Evolutionary conservation across 2,888 invertebrate genomes (phyloP), one percentile per base, ranked within the genome.

Genomic region (Ommatoiulus sabulosus): DNA sequence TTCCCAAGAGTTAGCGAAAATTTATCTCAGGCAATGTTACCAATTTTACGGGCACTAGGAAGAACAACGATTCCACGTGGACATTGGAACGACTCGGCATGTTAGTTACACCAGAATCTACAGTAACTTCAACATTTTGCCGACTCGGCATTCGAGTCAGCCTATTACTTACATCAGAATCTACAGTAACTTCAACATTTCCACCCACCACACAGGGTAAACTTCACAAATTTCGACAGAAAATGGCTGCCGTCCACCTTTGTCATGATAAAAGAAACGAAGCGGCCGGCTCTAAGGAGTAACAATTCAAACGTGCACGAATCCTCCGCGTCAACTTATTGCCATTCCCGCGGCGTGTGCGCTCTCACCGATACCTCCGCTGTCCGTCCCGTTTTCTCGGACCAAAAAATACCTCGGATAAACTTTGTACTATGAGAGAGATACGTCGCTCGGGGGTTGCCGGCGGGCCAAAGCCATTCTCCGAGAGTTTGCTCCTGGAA

Each of bases 361-460:
- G 63, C 63, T 20, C 63, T 63, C 63, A 8, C n/a, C 63, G 63
- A 20, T n/a, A 5, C 12, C 15, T 52, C 52, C 20, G 6, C 63
- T 12, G n/a, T 63, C 52, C 63, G 63, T 35, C 35, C 35, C 63
- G 20, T 52, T 12, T 80, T 12, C 35, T 24, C 35, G 35, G 15
- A 15, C 24, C 35, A 15, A 43, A 43, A 35, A 35, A 35, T 35
- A 35, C 80, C 80, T 80, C 80, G 80, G 12, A 80, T 80, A 35
- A 43, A 15, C 80, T 80, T 80, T 80, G 80, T 80, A 80, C 80
- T 80, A 80, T 35, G 80, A 80, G 80, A 80, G 80, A 80, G 80
- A 80, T 35, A 35, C 24, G 80, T 80, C 80, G 80, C 80, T 24
- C 35, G 80, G 80, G 15, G 4, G 52, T 15, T 12, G 80, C 24